phyloP scores from a whole-genome alignment of 2,888 invertebrate genomes.

The Adela reaumurella region DNA sequence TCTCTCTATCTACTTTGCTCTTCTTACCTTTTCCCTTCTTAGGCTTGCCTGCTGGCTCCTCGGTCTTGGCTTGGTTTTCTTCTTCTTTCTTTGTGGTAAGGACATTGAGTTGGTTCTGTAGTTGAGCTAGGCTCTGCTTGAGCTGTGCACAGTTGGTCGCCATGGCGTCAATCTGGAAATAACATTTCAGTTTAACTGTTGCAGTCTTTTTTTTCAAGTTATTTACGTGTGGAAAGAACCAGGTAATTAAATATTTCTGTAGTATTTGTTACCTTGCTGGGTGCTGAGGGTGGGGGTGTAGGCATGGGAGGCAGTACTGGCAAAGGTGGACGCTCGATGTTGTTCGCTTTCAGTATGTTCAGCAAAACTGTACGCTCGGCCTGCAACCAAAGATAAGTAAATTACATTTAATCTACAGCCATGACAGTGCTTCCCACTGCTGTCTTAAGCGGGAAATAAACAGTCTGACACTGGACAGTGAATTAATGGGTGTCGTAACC shows the following conservation, averaged over 20 bases:
- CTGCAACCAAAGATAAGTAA: conserved; percentile 17
- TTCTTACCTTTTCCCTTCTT: conserved; percentile 13
- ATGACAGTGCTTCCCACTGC: too few species aligned
- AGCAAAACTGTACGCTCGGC: conserved; percentile 51
- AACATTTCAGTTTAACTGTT: too few species aligned
- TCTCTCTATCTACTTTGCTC: conserved; percentile 31
- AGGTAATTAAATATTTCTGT: too few species aligned
- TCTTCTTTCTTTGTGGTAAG: conserved; percentile 22
- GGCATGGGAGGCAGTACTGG: conserved; percentile 30
- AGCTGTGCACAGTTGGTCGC: conserved; percentile 58
- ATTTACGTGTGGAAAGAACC: too few species aligned
- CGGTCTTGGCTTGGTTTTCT: conserved; percentile 17
- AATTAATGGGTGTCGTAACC: too few species aligned
- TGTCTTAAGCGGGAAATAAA: too few species aligned
- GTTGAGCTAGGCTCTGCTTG: conserved; percentile 55
- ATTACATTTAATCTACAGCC: too few species aligned
- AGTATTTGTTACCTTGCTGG: conserved; percentile 25
- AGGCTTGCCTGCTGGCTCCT: conserved; percentile 17
- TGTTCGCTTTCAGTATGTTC: conserved; percentile 47
- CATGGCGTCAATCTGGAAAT: conserved; percentile 56
- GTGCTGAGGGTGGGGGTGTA: conserved; percentile 19
- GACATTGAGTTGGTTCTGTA: conserved; percentile 55
- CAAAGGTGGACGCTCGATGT: conserved; percentile 55
- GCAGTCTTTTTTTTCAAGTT: too few species aligned
- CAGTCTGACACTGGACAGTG: too few species aligned